Conservation (phyloP, 2,888 invertebrate genomes). For the Eupithecia pulchellata region DNA sequence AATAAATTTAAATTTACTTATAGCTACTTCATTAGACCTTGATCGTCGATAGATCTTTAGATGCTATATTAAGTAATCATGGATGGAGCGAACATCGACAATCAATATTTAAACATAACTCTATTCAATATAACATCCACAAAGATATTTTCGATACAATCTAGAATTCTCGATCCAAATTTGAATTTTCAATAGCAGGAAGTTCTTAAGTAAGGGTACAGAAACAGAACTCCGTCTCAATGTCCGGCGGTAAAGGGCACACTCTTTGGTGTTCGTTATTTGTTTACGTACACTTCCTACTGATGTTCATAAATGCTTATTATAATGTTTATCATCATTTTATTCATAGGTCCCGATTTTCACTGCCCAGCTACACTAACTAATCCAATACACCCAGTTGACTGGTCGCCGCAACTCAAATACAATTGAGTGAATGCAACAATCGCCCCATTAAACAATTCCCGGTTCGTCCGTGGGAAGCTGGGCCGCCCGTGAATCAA, state of each 20-base stretch:
- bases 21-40: not conserved
- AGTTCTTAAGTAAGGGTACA: slow-evolving; percentile 22
- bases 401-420: slow-evolving; percentile 15
- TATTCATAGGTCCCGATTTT: not conserved
- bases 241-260: slow-evolving; percentile 36
- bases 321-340: not conserved
- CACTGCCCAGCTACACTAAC: not conserved
- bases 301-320: slow-evolving; percentile 15
- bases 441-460: slow-evolving; percentile 26
- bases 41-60: not conserved
- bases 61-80: not conserved
- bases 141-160: not conserved
- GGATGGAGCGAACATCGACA: not conserved
- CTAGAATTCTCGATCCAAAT: slow-evolving; percentile 16
- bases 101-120: not conserved
- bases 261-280: slow-evolving; percentile 20
- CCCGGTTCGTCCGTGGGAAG: slow-evolving; percentile 32
- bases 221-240: slow-evolving; percentile 32
- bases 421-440: slow-evolving; percentile 36
- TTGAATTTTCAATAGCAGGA: not conserved
- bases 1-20: not conserved
- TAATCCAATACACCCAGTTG: not conserved
- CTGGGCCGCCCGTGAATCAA: slow-evolving; percentile 21
- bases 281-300: slow-evolving; percentile 24
- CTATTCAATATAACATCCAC: not conserved